Conservation (phyloP, 1,140 invertebrate species). For the Eueides isabella region DNA sequence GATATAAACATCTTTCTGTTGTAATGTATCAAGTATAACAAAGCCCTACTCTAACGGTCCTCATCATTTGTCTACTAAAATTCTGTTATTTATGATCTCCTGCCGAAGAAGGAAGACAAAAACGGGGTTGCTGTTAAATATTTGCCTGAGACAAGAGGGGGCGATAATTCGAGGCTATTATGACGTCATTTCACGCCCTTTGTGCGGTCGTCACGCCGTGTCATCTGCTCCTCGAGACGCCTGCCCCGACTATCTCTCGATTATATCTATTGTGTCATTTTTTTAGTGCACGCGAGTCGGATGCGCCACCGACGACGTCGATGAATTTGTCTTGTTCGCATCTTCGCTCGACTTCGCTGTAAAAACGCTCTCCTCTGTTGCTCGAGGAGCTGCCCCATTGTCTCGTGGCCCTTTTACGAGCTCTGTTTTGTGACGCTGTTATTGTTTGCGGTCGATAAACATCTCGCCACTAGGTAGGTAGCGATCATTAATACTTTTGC, state of each 20-base stretch:
- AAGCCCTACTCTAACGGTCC: slow-evolving; percentile 76
- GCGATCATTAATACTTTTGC: slow-evolving; percentile 76
- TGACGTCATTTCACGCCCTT: slow-evolving; percentile 81
- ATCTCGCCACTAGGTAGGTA: slow-evolving; percentile 79
- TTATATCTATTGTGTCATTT: slow-evolving; percentile 81
- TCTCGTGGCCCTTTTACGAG: slow-evolving; percentile 79
- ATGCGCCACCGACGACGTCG: slow-evolving; percentile 81
- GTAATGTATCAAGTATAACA: slow-evolving; percentile 77
- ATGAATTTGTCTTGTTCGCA: slow-evolving; percentile 76
- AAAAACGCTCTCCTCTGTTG: slow-evolving; percentile 60
- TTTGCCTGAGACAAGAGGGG: slow-evolving; percentile 81
- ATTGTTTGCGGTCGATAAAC: slow-evolving; percentile 82
- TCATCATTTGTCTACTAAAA: slow-evolving; percentile 73
- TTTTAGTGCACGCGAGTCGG: slow-evolving; percentile 74
- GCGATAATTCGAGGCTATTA: slow-evolving; percentile 82
- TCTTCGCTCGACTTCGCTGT: slow-evolving; percentile 71
- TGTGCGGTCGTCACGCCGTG: slow-evolving; percentile 79
- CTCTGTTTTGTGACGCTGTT: slow-evolving; percentile 78
- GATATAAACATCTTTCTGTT: slow-evolving; percentile 77
- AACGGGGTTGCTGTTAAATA: slow-evolving; percentile 79
- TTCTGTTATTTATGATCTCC: slow-evolving; percentile 78
- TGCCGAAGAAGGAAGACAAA: slow-evolving; percentile 75
- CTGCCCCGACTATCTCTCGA: slow-evolving; percentile 77
- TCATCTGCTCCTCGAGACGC: slow-evolving; percentile 80
- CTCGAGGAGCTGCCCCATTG: slow-evolving; percentile 70